Evolutionary conservation across 2,888 invertebrate genomes (phyloP).

Genomic region (Monochamus alternatus): DNA sequence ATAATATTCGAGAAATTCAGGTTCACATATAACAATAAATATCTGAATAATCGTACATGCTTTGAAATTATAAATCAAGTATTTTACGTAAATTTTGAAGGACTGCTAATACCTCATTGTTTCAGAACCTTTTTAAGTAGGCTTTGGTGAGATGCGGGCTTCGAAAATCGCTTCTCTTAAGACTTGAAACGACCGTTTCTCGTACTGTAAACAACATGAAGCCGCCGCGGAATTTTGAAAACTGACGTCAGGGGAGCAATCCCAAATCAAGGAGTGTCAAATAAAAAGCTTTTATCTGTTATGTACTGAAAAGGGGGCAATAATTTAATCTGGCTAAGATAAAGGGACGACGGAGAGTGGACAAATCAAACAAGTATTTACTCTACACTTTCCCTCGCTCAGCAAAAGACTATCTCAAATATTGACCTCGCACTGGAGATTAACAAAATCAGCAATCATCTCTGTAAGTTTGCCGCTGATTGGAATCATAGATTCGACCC

Average conservation of each 20-base stretch:
- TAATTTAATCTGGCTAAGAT: conserved; percentile 32
- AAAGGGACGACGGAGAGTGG: conserved; percentile 44
- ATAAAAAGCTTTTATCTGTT: conserved; percentile 37
- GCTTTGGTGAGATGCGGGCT: too few species aligned
- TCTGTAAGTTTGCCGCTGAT: conserved; percentile 41
- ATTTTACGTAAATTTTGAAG: too few species aligned
- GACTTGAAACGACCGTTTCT: neutral
- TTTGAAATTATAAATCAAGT: too few species aligned
- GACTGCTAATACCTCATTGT: too few species aligned
- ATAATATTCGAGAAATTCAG: too few species aligned
- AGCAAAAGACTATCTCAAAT: conserved; percentile 54
- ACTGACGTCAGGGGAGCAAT: neutral
- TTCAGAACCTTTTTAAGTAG: too few species aligned
- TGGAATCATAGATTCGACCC: conserved; percentile 38
- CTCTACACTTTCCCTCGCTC: conserved; percentile 50
- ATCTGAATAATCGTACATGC: too few species aligned
- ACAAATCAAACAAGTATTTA: conserved; percentile 48
- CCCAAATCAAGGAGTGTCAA: conserved; percentile 26
- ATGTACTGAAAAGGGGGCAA: conserved; percentile 38
- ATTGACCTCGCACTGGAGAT: conserved; percentile 51
- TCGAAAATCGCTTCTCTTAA: too few species aligned
- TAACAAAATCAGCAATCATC: conserved; percentile 53
- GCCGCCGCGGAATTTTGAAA: neutral
- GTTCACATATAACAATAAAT: too few species aligned
- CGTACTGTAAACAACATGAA: neutral